Conservation (phyloP, 2,113 vertebrate species). For the Macroglossus sobrinus region DNA sequence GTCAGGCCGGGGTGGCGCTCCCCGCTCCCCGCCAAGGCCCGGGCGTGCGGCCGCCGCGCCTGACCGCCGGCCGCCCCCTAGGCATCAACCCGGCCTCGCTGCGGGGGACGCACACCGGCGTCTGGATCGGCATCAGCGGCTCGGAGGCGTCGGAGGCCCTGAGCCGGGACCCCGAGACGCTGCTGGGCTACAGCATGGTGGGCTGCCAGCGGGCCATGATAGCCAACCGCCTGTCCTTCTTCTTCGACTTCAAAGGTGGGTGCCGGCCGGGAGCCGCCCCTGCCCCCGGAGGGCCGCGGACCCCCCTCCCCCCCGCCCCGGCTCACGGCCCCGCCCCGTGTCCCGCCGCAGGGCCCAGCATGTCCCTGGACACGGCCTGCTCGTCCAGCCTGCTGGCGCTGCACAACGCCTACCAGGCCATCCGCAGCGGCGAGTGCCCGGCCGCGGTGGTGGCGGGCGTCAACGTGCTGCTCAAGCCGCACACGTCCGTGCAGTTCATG, state of each 20-base stretch:
- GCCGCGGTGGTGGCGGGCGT: conserved; percentile 93
- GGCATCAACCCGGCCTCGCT: conserved; percentile 89
- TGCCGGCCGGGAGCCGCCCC: rapidly evolving
- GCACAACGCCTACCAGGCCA: conserved; percentile 91
- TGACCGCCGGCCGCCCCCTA: conserved; percentile 48
- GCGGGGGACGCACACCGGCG: conserved; percentile 91
- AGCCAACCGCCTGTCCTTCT: conserved; percentile 97
- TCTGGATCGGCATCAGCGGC: conserved; percentile 94
- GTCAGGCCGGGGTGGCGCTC: rapidly evolving
- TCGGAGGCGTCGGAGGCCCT: conserved; percentile 93
- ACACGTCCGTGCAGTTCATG: conserved; percentile 97
- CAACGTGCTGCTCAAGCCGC: conserved; percentile 93
- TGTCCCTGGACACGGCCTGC: conserved; percentile 95
- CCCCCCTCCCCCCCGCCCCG: too few relatives aligned
- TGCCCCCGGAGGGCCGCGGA: rapidly evolving
- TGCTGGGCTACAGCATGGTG: conserved; percentile 99
- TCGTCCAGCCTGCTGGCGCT: conserved; percentile 94
- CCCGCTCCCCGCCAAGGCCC: too few relatives aligned
- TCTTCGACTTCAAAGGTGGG: conserved; percentile 92
- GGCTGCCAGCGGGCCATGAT: conserved; percentile 98
- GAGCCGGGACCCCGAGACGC: conserved; percentile 93
- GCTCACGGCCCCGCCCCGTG: too few relatives aligned
- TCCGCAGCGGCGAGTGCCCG: conserved; percentile 86
- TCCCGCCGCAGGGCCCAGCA: conserved; percentile 88
- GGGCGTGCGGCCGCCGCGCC: too few relatives aligned